phyloP scores from a whole-genome alignment of 2,888 invertebrate genomes.

The Zonitis immaculata region DNA sequence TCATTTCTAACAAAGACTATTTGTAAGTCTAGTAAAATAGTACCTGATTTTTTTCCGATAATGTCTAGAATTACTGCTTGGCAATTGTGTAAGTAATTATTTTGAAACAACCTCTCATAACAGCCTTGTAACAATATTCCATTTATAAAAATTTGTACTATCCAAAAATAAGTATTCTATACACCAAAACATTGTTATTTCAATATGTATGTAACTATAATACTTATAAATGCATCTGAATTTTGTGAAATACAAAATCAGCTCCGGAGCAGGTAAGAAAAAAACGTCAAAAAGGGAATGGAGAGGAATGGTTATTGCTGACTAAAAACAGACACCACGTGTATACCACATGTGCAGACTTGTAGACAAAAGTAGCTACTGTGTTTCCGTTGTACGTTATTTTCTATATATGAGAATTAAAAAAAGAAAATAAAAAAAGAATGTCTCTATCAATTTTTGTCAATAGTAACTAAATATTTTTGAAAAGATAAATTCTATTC shows the following conservation, averaged over 20 bases:
- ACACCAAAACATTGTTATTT: no score
- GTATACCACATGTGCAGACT: conserved; percentile 35
- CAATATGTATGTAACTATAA: no score
- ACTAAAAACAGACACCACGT: conserved; percentile 36
- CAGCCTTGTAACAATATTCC: no score
- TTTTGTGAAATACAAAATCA: conserved; percentile 13
- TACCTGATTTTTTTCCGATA: no score
- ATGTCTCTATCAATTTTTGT: conserved; percentile 1
- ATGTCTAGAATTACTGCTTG: no score
- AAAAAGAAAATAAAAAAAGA: no score
- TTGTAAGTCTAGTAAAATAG: no score
- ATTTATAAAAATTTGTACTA: no score
- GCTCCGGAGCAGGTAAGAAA: not conserved
- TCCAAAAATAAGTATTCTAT: no score
- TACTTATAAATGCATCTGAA: conserved; percentile 6
- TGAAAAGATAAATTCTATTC: not conserved
- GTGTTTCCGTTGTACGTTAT: conserved; percentile 18
- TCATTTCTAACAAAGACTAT: no score
- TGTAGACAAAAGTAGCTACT: conserved; percentile 20
- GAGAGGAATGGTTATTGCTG: conserved; percentile 22
- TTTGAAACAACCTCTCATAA: no score
- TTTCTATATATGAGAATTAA: not conserved
- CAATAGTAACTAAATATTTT: not conserved
- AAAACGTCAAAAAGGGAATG: conserved; percentile 11
- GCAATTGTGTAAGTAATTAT: no score